Evolutionary conservation across 2,797 vertebrate genomes (phyloP).

Genomic region (Rhinophrynus dorsalis): DNA sequence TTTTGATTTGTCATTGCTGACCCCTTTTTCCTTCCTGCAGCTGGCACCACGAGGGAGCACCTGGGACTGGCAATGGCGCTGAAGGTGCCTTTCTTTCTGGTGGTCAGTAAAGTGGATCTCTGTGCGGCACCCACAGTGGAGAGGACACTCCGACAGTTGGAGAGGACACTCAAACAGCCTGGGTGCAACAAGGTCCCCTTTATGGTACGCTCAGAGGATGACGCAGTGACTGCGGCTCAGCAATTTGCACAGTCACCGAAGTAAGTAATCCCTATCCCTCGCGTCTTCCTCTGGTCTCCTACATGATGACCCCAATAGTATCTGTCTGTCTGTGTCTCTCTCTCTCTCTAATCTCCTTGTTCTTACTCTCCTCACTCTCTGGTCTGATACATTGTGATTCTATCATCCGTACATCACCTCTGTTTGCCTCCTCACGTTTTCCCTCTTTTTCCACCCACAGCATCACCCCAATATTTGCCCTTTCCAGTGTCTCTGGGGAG

Average conservation of each 20-base stretch:
- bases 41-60: constrained; percentile 91
- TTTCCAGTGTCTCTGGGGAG: constrained; percentile 94
- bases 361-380: too few species aligned
- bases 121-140: constrained; percentile 85
- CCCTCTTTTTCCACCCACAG: constrained; percentile 63
- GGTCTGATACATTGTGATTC: too few species aligned
- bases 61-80: constrained; percentile 93
- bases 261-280: too few species aligned
- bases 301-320: too few species aligned
- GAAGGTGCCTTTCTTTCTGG: constrained; percentile 95
- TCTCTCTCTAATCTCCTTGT: too few species aligned
- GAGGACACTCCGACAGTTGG: constrained; percentile 89
- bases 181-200: constrained; percentile 94
- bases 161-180: constrained; percentile 90
- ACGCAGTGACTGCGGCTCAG: constrained; percentile 92
- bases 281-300: too few species aligned
- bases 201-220: constrained; percentile 82
- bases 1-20: too few species aligned
- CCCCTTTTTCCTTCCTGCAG: constrained; percentile 53
- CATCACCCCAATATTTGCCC: constrained; percentile 93
- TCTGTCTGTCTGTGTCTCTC: too few species aligned
- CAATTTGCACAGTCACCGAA: constrained; percentile 91
- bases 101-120: constrained; percentile 93
- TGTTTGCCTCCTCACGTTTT: too few species aligned
- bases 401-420: too few species aligned